These are phyloP conservation scores for Poeciliopsis retropinna DNA, from an alignment of 2,113 vertebrate species.

Conservation along the genomic window DNA sequence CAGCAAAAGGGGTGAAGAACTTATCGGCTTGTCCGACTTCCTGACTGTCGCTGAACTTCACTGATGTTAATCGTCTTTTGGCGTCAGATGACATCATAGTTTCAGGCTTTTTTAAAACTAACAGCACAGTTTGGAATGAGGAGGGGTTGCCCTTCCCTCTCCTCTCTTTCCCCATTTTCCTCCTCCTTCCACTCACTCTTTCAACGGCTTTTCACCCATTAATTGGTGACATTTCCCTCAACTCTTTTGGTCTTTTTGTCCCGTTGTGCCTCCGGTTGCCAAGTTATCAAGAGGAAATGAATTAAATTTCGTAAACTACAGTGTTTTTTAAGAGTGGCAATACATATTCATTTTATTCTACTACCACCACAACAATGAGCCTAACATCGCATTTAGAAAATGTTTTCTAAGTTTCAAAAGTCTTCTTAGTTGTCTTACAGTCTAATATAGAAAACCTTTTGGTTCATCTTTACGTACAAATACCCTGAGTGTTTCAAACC, in stretches of 20 bases:
- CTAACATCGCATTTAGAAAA: not conserved
- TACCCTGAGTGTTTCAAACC: not conserved
- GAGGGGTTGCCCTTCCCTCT: slow-evolving; percentile 51
- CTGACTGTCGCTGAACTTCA: slow-evolving; percentile 42
- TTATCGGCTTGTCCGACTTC: slow-evolving; percentile 4
- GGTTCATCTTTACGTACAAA: not conserved
- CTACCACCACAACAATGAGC: not conserved
- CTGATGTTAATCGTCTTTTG: slow-evolving; percentile 27
- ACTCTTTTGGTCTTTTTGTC: not conserved
- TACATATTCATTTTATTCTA: not conserved
- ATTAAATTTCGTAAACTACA: not conserved
- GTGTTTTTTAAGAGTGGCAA: not conserved
- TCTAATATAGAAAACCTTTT: not conserved
- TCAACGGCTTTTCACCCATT: not conserved
- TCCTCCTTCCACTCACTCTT: slow-evolving; percentile 23
- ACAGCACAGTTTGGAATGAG: slow-evolving; percentile 54
- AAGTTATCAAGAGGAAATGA: not conserved
- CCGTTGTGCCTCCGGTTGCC: too few relatives aligned
- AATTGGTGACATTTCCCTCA: not conserved
- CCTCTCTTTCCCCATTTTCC: slow-evolving; percentile 9
- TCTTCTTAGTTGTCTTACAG: not conserved
- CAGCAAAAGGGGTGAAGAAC: not conserved
- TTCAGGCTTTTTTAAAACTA: slow-evolving; percentile 61
- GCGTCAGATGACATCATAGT: slow-evolving; percentile 57
- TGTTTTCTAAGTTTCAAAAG: not conserved